Evolutionary conservation across 2,888 invertebrate genomes (phyloP).

Genomic region (Acleris laterana): DNA sequence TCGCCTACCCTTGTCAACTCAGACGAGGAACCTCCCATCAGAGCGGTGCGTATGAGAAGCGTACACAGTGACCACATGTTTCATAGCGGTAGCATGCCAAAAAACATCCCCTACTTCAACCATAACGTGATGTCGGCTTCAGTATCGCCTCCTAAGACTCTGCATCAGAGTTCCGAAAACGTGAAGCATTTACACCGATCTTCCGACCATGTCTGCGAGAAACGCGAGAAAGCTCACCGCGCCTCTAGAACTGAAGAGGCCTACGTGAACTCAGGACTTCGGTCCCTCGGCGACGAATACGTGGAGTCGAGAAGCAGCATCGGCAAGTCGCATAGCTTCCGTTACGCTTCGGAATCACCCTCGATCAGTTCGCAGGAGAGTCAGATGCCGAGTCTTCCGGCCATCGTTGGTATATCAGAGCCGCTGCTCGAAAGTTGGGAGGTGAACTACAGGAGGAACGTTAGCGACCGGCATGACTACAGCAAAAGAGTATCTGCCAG

Average conservation of each 20-base stretch:
- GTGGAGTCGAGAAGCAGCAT: slow-evolving; percentile 83
- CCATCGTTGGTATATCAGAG: slow-evolving; percentile 80
- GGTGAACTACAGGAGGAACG: slow-evolving; percentile 77
- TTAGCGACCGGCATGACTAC: slow-evolving; percentile 71
- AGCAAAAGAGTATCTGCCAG: slow-evolving; percentile 72
- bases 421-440: slow-evolving; percentile 81
- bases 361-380: slow-evolving; percentile 78
- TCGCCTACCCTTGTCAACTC: slow-evolving; percentile 62
- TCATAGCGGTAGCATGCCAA: slow-evolving; percentile 76
- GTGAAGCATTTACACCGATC: slow-evolving; percentile 68
- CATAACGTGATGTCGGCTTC: slow-evolving; percentile 62
- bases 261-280: slow-evolving; percentile 64
- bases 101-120: slow-evolving; percentile 74
- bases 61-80: slow-evolving; percentile 68
- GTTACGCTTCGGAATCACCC: slow-evolving; percentile 82
- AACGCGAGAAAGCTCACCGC: slow-evolving; percentile 62
- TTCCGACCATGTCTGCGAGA: slow-evolving; percentile 68
- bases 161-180: slow-evolving; percentile 75
- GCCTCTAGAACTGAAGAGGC: slow-evolving; percentile 68
- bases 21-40: slow-evolving; percentile 66
- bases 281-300: slow-evolving; percentile 76
- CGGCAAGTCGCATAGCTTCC: slow-evolving; percentile 89
- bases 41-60: slow-evolving; percentile 68
- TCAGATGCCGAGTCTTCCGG: slow-evolving; percentile 81
- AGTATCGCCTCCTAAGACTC: slow-evolving; percentile 72